phyloP scores from a whole-genome alignment of 2,888 invertebrate genomes.

The Patella ulyssiponensis region DNA sequence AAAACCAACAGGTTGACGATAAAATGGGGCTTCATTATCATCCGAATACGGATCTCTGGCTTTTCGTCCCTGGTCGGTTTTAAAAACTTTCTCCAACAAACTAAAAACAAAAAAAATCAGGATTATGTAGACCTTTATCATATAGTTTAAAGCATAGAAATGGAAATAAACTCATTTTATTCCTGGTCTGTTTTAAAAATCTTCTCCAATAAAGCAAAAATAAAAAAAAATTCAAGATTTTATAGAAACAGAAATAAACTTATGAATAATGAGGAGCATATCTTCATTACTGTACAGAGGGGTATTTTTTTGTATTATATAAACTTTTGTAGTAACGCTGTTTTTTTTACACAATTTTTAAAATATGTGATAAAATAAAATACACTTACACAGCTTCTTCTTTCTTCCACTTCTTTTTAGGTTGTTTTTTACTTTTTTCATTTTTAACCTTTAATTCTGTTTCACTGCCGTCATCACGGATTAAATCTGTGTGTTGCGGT shows the following conservation, averaged over 20 bases:
- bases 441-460: conserved; percentile 37
- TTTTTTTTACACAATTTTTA: conserved; percentile 30
- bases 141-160: no score
- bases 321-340: neutral
- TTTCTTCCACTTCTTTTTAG: conserved; percentile 48
- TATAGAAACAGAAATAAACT: no score
- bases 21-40: conserved; percentile 68
- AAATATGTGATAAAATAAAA: no score
- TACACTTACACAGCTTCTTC: conserved; percentile 42
- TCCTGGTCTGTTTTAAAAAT: no score
- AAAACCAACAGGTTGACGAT: conserved; percentile 69
- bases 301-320: no score
- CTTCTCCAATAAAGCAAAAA: no score
- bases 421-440: conserved; percentile 40
- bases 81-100: conserved; percentile 58
- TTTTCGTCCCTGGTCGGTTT: conserved; percentile 42
- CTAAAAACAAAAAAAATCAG: conserved; percentile 40
- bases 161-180: no score
- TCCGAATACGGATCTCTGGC: conserved; percentile 68
- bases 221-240: no score
- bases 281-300: no score
- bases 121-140: no score
- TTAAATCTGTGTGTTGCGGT: conserved; percentile 60
- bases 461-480: conserved; percentile 61
- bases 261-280: no score